These are phyloP conservation scores for Typhlichthys eigenmanni DNA, from an alignment of 2,797 vertebrate species.

Conservation along the genomic window DNA sequence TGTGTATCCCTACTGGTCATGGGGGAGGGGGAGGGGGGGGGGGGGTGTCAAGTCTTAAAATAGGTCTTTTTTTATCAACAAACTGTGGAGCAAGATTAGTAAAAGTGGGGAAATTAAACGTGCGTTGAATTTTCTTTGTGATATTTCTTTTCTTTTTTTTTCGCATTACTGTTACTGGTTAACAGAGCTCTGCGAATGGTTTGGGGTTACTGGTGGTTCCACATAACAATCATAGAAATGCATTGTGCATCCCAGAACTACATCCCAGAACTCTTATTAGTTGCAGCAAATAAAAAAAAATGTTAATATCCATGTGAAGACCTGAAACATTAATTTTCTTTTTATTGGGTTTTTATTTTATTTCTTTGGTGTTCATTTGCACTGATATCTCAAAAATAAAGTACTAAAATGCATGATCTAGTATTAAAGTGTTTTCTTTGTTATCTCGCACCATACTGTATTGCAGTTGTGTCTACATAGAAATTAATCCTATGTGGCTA, in stretches of 20 bases:
- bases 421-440: conserved; percentile 59
- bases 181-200: conserved; percentile 64
- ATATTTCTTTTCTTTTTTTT: conserved; percentile 32
- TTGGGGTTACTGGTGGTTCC: conserved; percentile 65
- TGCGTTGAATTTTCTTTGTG: conserved; percentile 73
- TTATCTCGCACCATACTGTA: conserved; percentile 26
- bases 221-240: conserved; percentile 76
- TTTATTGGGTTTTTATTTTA: conserved; percentile 72
- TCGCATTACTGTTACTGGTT: conserved; percentile 77
- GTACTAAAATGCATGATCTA: conserved; percentile 81
- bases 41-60: conserved; percentile 82
- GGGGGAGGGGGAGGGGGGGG: conserved; percentile 55
- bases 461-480: conserved; percentile 1
- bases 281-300: conserved; percentile 66
- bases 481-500: no score
- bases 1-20: conserved; percentile 81
- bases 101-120: conserved; percentile 74
- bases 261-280: conserved; percentile 75
- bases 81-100: conserved; percentile 73
- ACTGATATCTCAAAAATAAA: conserved; percentile 87
- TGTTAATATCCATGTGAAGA: conserved; percentile 70
- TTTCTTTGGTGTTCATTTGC: conserved; percentile 86
- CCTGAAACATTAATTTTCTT: conserved; percentile 74
- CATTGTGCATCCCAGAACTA: conserved; percentile 77
- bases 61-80: conserved; percentile 70